Evolutionary conservation across 2,888 invertebrate species (phyloP).

Genomic region (Chalcis sispes): DNA sequence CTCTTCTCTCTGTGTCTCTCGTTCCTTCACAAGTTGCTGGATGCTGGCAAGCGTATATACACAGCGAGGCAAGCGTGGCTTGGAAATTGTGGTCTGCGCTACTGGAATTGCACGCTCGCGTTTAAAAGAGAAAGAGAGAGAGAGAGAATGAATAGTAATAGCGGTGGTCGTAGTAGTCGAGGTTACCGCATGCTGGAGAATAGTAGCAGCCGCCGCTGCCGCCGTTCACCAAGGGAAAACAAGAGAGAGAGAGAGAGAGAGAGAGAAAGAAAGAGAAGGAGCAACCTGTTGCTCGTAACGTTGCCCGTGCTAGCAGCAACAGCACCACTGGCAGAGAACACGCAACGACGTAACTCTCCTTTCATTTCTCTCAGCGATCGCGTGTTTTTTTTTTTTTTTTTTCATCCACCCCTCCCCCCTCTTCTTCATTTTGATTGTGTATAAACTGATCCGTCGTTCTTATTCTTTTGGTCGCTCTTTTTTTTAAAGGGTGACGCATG

Average conservation of each 20-base stretch:
- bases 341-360: conserved; percentile 19
- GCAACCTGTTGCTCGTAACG: conserved; percentile 51
- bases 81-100: conserved; percentile 9
- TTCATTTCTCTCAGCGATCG: background rate
- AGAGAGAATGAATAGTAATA: background rate
- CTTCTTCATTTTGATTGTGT: background rate
- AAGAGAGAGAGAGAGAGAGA: conserved; percentile 13
- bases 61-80: too few relatives aligned
- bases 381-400: background rate
- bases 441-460: too few relatives aligned
- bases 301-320: conserved; percentile 31
- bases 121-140: background rate
- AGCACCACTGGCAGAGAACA: conserved; percentile 43
- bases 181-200: too few relatives aligned
- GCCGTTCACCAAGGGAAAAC: conserved; percentile 6
- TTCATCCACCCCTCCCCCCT: background rate
- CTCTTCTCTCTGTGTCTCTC: background rate
- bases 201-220: background rate
- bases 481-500: too few relatives aligned
- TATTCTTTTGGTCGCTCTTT: background rate
- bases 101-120: conserved; percentile 4
- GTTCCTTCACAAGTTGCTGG: background rate
- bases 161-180: too few relatives aligned
- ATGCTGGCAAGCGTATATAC: too few relatives aligned
- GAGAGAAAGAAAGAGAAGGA: conserved; percentile 30